These are phyloP conservation scores for Sepiola atlantica DNA, from an alignment of 2,888 invertebrate species.

Conservation along the genomic window DNA sequence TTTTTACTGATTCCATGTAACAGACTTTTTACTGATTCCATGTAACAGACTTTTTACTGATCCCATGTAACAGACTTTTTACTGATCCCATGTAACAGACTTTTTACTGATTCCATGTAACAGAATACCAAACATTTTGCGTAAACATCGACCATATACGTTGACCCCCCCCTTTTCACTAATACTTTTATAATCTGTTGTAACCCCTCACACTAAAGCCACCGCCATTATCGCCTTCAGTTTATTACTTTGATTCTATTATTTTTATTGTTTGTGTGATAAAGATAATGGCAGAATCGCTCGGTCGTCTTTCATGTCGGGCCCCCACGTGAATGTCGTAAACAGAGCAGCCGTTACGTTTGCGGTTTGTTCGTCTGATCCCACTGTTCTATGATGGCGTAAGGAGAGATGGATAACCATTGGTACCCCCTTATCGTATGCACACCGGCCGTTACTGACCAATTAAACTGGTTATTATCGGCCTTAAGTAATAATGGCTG, in stretches of 20 bases:
- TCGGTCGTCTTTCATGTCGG: not conserved
- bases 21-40: no score
- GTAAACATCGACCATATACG: not conserved
- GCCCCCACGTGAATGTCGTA: not conserved
- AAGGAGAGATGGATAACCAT: constrained; percentile 11
- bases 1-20: no score
- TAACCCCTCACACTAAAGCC: not conserved
- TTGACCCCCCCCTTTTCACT: not conserved
- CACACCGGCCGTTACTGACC: not conserved
- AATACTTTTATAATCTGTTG: not conserved
- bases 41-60: no score
- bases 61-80: no score
- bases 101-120: not conserved
- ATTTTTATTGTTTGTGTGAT: not conserved
- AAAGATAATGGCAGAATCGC: not conserved
- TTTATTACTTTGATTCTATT: not conserved
- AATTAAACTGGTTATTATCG: not conserved
- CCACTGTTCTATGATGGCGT: not conserved
- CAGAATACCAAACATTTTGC: not conserved
- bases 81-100: no score
- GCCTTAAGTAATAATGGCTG: constrained; percentile 20
- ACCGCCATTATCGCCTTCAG: not conserved
- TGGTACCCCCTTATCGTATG: constrained; percentile 32
- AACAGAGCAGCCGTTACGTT: not conserved
- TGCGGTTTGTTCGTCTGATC: not conserved